phyloP scores from a whole-genome alignment of 2,113 vertebrate species.

The Percopsis transmontana region DNA sequence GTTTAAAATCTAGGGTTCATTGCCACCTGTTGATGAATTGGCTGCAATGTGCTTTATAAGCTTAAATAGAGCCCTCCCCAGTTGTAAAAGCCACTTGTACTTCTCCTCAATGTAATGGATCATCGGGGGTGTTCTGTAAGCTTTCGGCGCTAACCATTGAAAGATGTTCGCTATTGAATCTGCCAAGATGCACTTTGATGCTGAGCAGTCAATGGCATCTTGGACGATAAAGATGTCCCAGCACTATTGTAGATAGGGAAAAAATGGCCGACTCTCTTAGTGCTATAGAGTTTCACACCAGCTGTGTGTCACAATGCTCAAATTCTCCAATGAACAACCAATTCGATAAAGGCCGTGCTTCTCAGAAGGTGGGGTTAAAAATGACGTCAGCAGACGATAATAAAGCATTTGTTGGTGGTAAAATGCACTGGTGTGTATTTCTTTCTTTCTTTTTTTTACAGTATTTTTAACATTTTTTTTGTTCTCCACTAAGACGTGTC shows the following conservation, averaged over 20 bases:
- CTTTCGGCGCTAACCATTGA: conserved; percentile 42
- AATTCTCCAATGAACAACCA: conserved; percentile 47
- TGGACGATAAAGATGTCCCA: conserved; percentile 3
- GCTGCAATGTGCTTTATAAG: not conserved
- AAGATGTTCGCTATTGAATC: conserved; percentile 46
- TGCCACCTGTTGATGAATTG: not conserved
- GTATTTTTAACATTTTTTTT: conserved; percentile 58
- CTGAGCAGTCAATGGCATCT: conserved; percentile 2
- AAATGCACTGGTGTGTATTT: conserved; percentile 3
- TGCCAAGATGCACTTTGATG: conserved; percentile 19
- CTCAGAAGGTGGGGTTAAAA: conserved; percentile 46
- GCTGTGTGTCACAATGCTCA: conserved; percentile 22
- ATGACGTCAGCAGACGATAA: conserved; percentile 43
- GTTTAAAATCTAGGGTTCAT: too few relatives aligned
- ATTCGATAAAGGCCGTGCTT: conserved; percentile 56
- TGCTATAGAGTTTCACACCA: conserved; percentile 22
- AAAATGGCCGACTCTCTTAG: conserved; percentile 23
- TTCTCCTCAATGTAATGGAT: conserved; percentile 22
- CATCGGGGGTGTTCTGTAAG: conserved; percentile 19
- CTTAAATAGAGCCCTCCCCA: not conserved
- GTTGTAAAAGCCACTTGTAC: conserved; percentile 7
- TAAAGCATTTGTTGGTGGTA: conserved; percentile 55
- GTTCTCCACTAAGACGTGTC: conserved; percentile 61
- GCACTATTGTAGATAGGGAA: conserved; percentile 6
- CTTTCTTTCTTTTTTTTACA: conserved; percentile 40